Percentiles rank a stretch among this genome's conserved stretches.
These are phyloP conservation scores for Pyralis farinalis DNA, from an alignment of 2,888 invertebrate genomes.

Conservation along the genomic window DNA sequence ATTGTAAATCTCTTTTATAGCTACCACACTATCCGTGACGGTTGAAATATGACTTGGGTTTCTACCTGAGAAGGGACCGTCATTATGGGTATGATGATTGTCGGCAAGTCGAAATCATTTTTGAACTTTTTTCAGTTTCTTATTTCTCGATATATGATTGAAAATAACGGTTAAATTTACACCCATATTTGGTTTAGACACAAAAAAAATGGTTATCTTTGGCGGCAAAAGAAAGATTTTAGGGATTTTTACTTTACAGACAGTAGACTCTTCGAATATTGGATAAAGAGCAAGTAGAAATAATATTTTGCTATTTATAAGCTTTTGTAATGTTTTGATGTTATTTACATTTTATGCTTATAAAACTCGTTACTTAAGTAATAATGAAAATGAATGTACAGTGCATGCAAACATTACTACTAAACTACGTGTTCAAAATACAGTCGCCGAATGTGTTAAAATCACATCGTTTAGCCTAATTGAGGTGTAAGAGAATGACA, in stretches of 20 bases:
- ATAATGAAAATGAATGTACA: no score
- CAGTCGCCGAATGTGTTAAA: no score
- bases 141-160: conserved; percentile 49
- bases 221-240: conserved; percentile 42
- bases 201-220: conserved; percentile 34
- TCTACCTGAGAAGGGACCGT: conserved; percentile 77
- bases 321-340: no score
- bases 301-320: no score
- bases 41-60: conserved; percentile 76
- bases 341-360: no score
- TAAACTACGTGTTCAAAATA: no score
- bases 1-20: conserved; percentile 78
- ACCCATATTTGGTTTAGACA: conserved; percentile 41
- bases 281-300: no score
- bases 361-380: no score
- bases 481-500: no score
- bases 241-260: conserved; percentile 39
- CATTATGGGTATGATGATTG: conserved; percentile 70
- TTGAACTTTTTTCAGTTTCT: conserved; percentile 45
- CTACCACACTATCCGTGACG: conserved; percentile 68
- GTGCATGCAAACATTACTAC: no score
- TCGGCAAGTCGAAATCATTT: conserved; percentile 71
- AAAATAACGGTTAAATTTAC: conserved; percentile 52
- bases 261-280: no score
- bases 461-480: no score